These are phyloP conservation scores for Folsomia candida DNA, from an alignment of 2,888 invertebrate species.

Conservation along the genomic window DNA sequence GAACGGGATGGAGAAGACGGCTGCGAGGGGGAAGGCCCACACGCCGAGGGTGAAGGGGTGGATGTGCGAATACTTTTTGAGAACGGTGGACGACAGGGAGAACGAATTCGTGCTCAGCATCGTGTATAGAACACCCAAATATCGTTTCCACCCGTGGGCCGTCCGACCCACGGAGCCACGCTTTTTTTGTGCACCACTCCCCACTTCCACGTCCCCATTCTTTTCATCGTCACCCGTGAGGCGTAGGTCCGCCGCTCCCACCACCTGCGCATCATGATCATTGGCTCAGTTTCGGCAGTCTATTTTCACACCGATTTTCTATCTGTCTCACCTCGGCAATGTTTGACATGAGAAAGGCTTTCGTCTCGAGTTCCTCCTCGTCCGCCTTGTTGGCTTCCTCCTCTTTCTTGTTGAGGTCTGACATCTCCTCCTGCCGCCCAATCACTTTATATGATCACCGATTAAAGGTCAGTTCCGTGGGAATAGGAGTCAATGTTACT, in stretches of 20 bases:
- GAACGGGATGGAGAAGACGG: conserved; percentile 34
- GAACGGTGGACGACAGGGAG: conserved; percentile 35
- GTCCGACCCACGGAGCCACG: not conserved
- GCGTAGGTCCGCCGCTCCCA: not conserved
- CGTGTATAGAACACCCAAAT: conserved; percentile 40
- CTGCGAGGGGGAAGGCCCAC: conserved; percentile 39
- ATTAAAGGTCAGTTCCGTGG: no score
- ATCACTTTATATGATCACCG: no score
- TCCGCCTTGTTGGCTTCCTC: not conserved
- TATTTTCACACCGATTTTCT: not conserved
- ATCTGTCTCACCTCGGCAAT: not conserved
- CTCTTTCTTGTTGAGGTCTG: not conserved
- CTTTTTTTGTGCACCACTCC: not conserved
- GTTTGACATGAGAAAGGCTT: not conserved
- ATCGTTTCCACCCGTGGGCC: conserved; percentile 35
- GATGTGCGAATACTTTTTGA: conserved; percentile 35
- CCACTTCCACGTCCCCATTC: not conserved
- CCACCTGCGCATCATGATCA: not conserved
- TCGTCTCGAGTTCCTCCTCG: not conserved
- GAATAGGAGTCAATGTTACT: no score
- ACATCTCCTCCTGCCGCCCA: not conserved
- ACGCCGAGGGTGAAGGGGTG: conserved; percentile 22
- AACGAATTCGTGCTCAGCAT: conserved; percentile 42
- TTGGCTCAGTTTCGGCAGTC: not conserved
- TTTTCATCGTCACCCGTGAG: not conserved